Percentiles rank a stretch among this genome's conserved stretches.
Conservation (phyloP, 2,113 vertebrate genomes). For the Mormoops blainvillei region DNA sequence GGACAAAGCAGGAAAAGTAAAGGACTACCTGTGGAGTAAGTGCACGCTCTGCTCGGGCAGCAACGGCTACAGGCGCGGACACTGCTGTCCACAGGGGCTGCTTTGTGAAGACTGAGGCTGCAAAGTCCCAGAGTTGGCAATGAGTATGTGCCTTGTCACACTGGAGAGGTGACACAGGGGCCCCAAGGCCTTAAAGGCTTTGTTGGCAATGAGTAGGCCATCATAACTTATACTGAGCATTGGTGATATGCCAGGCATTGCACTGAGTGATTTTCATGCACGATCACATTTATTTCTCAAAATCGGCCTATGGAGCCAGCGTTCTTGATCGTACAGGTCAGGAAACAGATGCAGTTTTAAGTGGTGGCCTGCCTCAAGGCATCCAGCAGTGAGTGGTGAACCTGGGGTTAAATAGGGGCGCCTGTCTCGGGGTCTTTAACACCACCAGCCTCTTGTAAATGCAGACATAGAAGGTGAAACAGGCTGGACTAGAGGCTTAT, state of each 20-base stretch:
- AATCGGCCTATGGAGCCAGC: not conserved
- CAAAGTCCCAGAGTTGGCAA: not conserved
- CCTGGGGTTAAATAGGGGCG: not conserved
- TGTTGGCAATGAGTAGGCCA: not conserved
- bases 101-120: not conserved
- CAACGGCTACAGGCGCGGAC: accelerated
- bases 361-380: not conserved
- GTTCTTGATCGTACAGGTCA: not conserved
- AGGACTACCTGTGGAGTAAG: not conserved
- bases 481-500: not conserved
- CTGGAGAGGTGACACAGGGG: not conserved
- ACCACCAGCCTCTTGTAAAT: not conserved
- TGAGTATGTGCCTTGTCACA: not conserved
- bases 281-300: not conserved
- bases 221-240: not conserved
- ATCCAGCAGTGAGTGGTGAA: not conserved
- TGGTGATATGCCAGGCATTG: not conserved
- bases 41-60: not conserved
- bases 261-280: not conserved
- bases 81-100: not conserved
- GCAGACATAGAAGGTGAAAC: not conserved
- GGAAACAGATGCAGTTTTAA: not conserved
- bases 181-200: not conserved
- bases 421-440: not conserved
- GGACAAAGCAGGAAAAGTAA: not conserved